Evolutionary conservation across 2,797 vertebrate species (phyloP), one percentile per base, ranked within the genome.

Genomic region (Phaenicophaeus curvirostris): DNA sequence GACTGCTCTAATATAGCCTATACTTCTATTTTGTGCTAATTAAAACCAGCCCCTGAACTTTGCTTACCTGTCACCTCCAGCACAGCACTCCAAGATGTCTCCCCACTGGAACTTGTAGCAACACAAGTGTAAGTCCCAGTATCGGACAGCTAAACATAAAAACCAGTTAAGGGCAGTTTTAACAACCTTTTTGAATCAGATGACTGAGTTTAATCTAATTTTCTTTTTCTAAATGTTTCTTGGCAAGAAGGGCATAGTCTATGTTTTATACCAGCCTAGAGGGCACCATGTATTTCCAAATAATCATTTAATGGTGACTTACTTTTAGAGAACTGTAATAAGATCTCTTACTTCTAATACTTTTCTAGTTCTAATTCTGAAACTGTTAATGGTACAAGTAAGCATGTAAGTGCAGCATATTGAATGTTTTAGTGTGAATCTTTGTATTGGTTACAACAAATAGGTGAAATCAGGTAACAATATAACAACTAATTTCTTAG

Each of bases 101-200:
- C 99, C 15, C 99, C 99, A 69, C 98, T 99, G 80, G 99, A 99
- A 97, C 99, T 99, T 71, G 99, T 99, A 11, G 99, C 99, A 96
- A 99, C 99, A 50, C 99, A 99, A 13, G 99, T 99, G 59, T 99
- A 99, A 84, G 99, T 99, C 71, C 99, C 99, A 51, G 99, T 99
- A 97, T 99, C 99, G 2, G 99, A 98, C 67, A 99, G 97, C 99
- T 99, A 92, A 46, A 58, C 30, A 83, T 6, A 66, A 86, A 94
- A 84, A 77, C 55, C 77, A 58, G 13, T 83, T 25, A 87, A 90
- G 25, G 31, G 42, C 20, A 89, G 58, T 46, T 90, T 95, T 89
- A 84, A 62, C 9, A 90, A 84, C 39, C 16, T 81, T 75, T 86
- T 50, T 54, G 58, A 67, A 89, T 59, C 33, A 86, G 30, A 25